These are phyloP conservation scores for Dicyrtoma fusca DNA, from an alignment of 2,888 invertebrate genomes.

Conservation along the genomic window DNA sequence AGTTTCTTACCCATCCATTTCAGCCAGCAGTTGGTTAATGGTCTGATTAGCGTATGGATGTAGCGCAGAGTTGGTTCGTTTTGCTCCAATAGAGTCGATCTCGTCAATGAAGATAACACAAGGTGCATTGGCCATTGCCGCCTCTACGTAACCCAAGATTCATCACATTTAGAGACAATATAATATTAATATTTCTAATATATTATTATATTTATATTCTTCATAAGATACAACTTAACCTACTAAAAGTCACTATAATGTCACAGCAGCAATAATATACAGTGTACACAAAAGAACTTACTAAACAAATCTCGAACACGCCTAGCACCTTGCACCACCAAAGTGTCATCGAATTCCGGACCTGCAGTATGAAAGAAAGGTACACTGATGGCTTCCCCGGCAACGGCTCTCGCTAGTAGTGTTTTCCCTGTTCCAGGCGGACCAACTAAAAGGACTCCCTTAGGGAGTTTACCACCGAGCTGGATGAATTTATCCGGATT, in stretches of 20 bases:
- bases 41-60: slow-evolving; percentile 99
- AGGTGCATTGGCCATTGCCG: slow-evolving; percentile 91
- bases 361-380: slow-evolving; percentile 98
- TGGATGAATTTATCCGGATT: slow-evolving; percentile 90
- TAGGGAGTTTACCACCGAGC: slow-evolving; percentile 94
- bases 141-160: too few relatives aligned
- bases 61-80: slow-evolving; percentile 90
- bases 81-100: slow-evolving; percentile 98
- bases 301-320: slow-evolving; percentile 90
- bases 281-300: too few relatives aligned
- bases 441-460: slow-evolving; percentile 64
- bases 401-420: slow-evolving; percentile 91
- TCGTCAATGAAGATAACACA: slow-evolving; percentile 99
- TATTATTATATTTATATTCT: too few relatives aligned
- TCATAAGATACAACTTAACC: too few relatives aligned
- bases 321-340: slow-evolving; percentile 96
- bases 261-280: too few relatives aligned
- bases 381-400: slow-evolving; percentile 97
- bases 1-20: slow-evolving; percentile 96
- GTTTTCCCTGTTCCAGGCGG: slow-evolving; percentile 89
- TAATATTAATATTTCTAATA: too few relatives aligned
- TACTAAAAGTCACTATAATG: too few relatives aligned
- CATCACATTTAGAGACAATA: too few relatives aligned
- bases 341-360: slow-evolving; percentile 97
- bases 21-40: slow-evolving; percentile 94